phyloP scores from a whole-genome alignment of 1,140 invertebrate genomes.

The Grapholita molesta region DNA sequence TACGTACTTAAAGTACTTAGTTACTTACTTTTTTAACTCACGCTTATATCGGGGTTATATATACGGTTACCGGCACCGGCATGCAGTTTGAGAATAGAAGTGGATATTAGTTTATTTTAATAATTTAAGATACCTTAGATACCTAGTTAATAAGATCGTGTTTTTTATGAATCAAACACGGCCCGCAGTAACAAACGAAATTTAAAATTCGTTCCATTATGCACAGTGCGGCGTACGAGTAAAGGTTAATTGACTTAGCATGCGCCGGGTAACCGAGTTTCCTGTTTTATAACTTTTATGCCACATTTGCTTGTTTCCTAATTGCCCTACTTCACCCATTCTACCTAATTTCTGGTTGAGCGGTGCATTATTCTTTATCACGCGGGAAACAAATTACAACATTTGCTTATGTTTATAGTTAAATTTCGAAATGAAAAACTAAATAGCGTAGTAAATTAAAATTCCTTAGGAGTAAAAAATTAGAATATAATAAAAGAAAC shows the following conservation, averaged over 20 bases:
- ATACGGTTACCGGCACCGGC: no score
- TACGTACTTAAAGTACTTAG: no score
- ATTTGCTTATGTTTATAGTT: no score
- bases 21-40: no score
- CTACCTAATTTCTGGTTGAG: background rate
- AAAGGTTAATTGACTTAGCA: constrained; percentile 12
- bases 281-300: constrained; percentile 5
- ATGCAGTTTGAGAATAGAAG: no score
- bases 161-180: no score
- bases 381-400: background rate
- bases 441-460: background rate
- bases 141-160: no score
- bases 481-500: background rate
- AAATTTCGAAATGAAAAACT: no score
- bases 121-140: no score
- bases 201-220: background rate
- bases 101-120: no score
- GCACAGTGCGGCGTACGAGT: background rate
- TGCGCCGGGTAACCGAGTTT: background rate
- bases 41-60: no score
- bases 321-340: constrained; percentile 3
- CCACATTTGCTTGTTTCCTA: constrained; percentile 10
- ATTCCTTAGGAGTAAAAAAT: background rate
- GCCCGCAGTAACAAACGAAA: background rate
- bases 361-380: background rate